These are phyloP conservation scores for Bellardia pandia DNA, from an alignment of 2,888 invertebrate genomes.

Conservation along the genomic window DNA sequence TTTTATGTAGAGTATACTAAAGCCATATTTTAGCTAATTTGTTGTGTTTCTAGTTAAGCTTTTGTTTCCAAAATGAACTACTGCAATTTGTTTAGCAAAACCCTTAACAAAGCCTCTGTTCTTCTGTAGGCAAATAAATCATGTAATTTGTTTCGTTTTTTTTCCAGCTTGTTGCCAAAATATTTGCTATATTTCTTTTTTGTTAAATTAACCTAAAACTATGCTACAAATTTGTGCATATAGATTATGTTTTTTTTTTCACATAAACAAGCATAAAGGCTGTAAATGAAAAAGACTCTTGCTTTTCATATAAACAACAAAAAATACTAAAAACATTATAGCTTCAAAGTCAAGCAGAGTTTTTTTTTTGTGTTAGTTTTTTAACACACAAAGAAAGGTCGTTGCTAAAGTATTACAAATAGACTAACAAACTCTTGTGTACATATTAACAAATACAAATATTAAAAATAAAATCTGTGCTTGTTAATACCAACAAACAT, in stretches of 20 bases:
- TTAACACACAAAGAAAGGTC: background rate
- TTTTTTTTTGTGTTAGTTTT: background rate
- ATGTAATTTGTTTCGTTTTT: background rate
- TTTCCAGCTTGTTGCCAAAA: background rate
- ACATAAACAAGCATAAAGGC: background rate
- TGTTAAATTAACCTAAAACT: conserved; percentile 21
- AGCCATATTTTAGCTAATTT: too few relatives aligned
- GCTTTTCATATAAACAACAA: background rate
- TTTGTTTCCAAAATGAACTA: too few relatives aligned
- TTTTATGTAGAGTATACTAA: too few relatives aligned
- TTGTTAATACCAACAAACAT: conserved; percentile 7
- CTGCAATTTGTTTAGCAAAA: too few relatives aligned
- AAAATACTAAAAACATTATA: background rate
- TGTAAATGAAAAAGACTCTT: conserved; percentile 1
- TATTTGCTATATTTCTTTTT: background rate
- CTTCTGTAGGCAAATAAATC: background rate
- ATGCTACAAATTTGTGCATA: conserved; percentile 3
- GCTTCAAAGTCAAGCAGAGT: conserved; percentile 21
- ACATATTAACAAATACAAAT: background rate
- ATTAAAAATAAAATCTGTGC: background rate
- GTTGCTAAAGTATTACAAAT: background rate
- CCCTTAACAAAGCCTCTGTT: background rate
- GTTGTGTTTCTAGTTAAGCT: too few relatives aligned
- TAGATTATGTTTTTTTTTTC: background rate
- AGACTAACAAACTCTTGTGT: background rate